Evolutionary conservation across 2,113 vertebrate genomes (phyloP).

Genomic region (Misgurnus mizolepis): DNA sequence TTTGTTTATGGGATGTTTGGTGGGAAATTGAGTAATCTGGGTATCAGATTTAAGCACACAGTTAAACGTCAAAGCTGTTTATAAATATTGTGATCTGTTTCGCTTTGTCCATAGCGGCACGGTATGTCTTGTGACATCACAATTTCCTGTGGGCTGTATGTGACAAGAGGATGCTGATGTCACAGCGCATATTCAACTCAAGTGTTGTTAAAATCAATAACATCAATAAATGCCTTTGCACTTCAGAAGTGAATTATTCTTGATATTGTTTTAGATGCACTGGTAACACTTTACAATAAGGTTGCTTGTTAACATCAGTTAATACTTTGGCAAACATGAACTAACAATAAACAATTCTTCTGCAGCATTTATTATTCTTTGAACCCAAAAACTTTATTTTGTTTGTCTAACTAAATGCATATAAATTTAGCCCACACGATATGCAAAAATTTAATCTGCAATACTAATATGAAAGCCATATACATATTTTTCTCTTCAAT

Average conservation of each 20-base stretch:
- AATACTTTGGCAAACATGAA: too few species aligned
- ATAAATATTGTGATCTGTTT: slow-evolving; percentile 22
- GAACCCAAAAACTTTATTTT: background rate
- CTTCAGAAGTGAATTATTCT: too few species aligned
- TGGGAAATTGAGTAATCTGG: slow-evolving; percentile 1
- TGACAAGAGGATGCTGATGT: background rate
- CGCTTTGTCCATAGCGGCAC: background rate
- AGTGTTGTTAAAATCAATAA: too few species aligned
- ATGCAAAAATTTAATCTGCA: background rate
- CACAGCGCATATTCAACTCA: background rate
- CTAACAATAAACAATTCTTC: too few species aligned
- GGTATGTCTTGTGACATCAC: background rate
- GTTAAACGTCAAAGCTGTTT: slow-evolving; percentile 13
- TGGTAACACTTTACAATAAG: too few species aligned
- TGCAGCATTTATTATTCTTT: background rate
- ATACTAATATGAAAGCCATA: background rate
- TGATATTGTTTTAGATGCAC: too few species aligned
- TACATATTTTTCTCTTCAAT: background rate
- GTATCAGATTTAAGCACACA: background rate
- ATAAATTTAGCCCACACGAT: background rate
- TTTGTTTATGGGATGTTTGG: slow-evolving; percentile 20
- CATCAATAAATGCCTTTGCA: too few species aligned
- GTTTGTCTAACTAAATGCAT: background rate
- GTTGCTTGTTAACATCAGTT: too few species aligned
- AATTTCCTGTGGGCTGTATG: slow-evolving; percentile 16